These are phyloP conservation scores for Chionodraco myersi DNA, from an alignment of 2,113 vertebrate species.

Conservation along the genomic window DNA sequence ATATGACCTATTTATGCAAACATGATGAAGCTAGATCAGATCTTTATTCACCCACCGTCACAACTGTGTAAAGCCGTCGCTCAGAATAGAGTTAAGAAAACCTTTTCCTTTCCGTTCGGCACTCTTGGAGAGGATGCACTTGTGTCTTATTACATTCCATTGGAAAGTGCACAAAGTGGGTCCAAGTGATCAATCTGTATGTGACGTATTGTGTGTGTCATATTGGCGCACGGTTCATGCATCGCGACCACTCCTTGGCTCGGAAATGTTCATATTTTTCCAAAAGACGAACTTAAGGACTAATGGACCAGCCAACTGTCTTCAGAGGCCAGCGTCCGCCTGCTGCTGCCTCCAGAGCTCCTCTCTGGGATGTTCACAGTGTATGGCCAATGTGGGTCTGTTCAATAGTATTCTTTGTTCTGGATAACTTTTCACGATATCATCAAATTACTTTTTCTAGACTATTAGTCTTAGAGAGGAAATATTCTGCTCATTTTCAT, in stretches of 20 bases:
- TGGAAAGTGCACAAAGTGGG: neutral
- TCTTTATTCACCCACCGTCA: neutral
- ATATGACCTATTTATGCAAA: slow-evolving; percentile 2
- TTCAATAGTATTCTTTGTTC: neutral
- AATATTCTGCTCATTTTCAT: too few relatives aligned
- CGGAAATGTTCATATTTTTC: slow-evolving; percentile 6
- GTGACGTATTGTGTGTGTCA: slow-evolving; percentile 10
- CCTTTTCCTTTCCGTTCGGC: too few relatives aligned
- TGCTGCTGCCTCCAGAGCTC: neutral
- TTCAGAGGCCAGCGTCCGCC: neutral
- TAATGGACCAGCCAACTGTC: neutral
- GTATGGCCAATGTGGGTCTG: neutral
- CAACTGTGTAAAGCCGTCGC: too few relatives aligned
- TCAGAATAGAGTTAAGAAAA: too few relatives aligned
- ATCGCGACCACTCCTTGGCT: slow-evolving; percentile 11
- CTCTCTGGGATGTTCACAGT: neutral
- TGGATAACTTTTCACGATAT: neutral
- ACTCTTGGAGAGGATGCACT: too few relatives aligned
- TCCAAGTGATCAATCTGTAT: neutral
- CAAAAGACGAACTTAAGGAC: slow-evolving; percentile 10
- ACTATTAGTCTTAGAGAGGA: too few relatives aligned
- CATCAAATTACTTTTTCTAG: too few relatives aligned
- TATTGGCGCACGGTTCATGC: slow-evolving; percentile 16
- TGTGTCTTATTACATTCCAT: neutral
- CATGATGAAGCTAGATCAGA: neutral